Evolutionary conservation across 2,888 invertebrate genomes (phyloP), one percentile per base, ranked within the genome.

Genomic region (Sphaerophoria rueppellii): DNA sequence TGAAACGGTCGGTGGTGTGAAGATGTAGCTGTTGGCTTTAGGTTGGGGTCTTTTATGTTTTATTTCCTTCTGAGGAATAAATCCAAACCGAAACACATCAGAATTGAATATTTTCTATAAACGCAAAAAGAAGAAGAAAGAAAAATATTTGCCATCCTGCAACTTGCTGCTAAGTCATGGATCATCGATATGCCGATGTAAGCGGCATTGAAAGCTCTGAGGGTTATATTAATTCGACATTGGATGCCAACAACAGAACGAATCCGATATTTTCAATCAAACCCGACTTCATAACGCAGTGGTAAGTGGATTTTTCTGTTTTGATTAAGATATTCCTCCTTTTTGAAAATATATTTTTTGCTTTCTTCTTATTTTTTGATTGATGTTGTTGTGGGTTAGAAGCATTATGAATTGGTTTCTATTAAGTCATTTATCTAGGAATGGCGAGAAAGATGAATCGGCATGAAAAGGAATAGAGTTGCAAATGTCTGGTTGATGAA

Each of bases 241-340:
- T 92, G 86, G 95, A 95, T 89, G 92, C 93, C 89, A 91, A 90
- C 89, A 95, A 95, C 91, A 93, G 94, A 87, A 93, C 95, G 77
- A 95, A 96, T 78, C 94, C 95, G 69, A 95, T 96, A 88, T 96
- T 94, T 91, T 94, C 95, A 85, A 95, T 96, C 87, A 95, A 95
- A 88, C 95, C 95, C 65, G 95, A 94, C 89, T 96, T 95, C 91
- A 95, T 96, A 88, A 94, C 95, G 79, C 95, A 96, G 92, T 96
- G 96, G 96, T 95, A 90, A 94, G 95, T 93, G 11, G 9, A 32
- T 48, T 40, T 12, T 34, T 6, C 4, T 57, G 52, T 37, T 67
- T 7, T 65, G 24, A 24, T 24, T 24, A 24, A 24, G 24, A 24
- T 24, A 24, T 24, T 24, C 24, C n/a, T n/a, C n/a, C n/a, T 24